phyloP scores from a whole-genome alignment of 2,113 vertebrate species.

The Piaya cayana region DNA sequence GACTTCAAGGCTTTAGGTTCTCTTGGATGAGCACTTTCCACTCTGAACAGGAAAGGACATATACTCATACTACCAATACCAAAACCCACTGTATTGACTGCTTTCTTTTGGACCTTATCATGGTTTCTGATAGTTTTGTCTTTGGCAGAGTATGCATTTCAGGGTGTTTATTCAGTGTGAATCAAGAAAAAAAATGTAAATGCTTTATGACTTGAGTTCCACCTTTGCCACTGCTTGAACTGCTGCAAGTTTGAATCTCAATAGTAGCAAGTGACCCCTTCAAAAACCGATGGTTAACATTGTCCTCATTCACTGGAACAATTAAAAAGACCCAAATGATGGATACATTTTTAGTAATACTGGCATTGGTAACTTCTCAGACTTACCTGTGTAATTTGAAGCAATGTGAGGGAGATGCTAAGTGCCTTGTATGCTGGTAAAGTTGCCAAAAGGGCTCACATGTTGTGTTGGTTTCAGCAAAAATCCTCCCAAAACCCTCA shows the following conservation, averaged over 20 bases:
- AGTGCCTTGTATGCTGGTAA: neutral
- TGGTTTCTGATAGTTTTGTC: neutral
- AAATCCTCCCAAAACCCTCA: too few relatives aligned
- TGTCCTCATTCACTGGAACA: neutral
- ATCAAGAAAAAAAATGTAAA: neutral
- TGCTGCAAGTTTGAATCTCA: neutral
- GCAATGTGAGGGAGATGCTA: neutral
- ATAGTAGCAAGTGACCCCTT: neutral
- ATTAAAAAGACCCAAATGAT: neutral
- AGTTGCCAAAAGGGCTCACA: neutral
- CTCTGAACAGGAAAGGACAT: neutral
- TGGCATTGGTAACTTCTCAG: too few relatives aligned
- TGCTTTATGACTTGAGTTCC: neutral
- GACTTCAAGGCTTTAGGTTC: neutral
- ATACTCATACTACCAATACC: neutral
- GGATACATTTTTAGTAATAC: neutral
- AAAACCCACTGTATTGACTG: neutral
- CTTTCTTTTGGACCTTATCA: neutral
- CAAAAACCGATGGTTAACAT: neutral
- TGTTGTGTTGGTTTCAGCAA: too few relatives aligned
- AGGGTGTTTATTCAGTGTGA: neutral
- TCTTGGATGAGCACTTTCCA: neutral
- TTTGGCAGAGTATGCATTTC: neutral
- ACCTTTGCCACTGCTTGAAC: neutral
- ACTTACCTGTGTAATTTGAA: neutral